Base-by-base conservation (phyloP, 2,888 invertebrate species). In the Sphecodes monilicornis region DNA sequence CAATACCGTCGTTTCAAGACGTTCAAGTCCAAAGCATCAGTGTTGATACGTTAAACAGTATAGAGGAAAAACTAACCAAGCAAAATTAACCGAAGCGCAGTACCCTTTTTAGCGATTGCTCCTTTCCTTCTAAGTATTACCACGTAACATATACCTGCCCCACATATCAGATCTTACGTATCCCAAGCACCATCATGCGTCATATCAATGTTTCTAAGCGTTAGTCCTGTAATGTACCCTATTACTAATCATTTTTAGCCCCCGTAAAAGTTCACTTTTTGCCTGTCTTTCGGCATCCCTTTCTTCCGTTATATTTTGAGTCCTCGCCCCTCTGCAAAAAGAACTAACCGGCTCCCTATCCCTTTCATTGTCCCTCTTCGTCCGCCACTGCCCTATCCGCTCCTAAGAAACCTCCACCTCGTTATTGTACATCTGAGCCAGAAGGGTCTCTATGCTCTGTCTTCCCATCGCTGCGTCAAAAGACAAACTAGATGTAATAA, bases 401-500 rank as follows among this genome's bases (percentile, higher is more conserved):
- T 57, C 36, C 29, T 16, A 54, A 76, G 13, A 71, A 57, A 66
- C 39, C 57, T 80, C 80, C 79, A 29, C 85, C 82, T 88, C 87
- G 90, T 91, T 91, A 89, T 91, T 92, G 90, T 90, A 91, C 90
- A 88, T 91, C 89, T 92, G 92, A 92, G 92, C 92, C 92, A 89
- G 87, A 93, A 93, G 89, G 93, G 93, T 93, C 94, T 94, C 93
- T 93, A 93, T 92, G 94, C 94, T 94, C 94, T 93, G 94, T 94
- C 94, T 94, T 94, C 94, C 94, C 94, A 93, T 94, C 92, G 94
- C 94, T 94, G 93, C 93, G 94, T 94, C 93, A 93, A 93, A 94
- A 93, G 93, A 94, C 94, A 93, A 94, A 92, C 92, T 93, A 93
- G 93, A 92, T 93, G 90, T 91, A 91, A 92, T 93, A 93, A 94